Conservation (phyloP, 1,140 invertebrate species). For the Xylocopa sonorina region DNA sequence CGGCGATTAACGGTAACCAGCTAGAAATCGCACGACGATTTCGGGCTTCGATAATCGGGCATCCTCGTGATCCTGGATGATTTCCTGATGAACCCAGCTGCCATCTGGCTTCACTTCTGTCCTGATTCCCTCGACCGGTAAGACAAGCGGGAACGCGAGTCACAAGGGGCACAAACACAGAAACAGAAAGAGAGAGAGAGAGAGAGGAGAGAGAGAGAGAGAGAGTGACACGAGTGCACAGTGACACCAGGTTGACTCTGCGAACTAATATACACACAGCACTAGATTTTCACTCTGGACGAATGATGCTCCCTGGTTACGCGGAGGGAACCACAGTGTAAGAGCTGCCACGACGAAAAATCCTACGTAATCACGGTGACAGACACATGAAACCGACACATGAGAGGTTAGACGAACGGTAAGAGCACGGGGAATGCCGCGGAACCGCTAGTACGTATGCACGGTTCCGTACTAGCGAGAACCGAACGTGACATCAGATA, state of each 20-base stretch:
- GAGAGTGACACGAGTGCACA: conserved; percentile 22
- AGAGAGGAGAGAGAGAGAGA: too few relatives aligned
- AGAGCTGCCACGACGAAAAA: not conserved
- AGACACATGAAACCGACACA: not conserved
- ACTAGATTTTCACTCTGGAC: not conserved
- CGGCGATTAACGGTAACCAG: conserved; percentile 28
- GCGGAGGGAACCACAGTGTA: not conserved
- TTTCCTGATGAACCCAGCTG: conserved; percentile 24
- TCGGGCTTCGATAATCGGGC: not conserved
- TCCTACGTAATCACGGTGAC: not conserved
- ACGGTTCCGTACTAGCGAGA: conserved; percentile 71
- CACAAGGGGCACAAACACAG: not conserved
- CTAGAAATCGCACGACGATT: conserved; percentile 10
- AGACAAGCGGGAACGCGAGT: conserved; percentile 1
- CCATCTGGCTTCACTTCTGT: conserved; percentile 40
- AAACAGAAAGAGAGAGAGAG: not conserved
- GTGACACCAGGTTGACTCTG: not conserved
- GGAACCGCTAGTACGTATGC: conserved; percentile 57
- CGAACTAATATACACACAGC: not conserved
- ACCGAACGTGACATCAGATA: conserved; percentile 67
- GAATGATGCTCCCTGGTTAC: not conserved
- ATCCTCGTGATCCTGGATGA: conserved; percentile 14
- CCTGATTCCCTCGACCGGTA: conserved; percentile 39
- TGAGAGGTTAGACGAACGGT: conserved; percentile 2
- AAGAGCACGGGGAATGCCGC: conserved; percentile 29